Evolutionary conservation across 2,888 invertebrate species (phyloP), one percentile per base, ranked within the genome.

Genomic region (Polymixis flavicincta): DNA sequence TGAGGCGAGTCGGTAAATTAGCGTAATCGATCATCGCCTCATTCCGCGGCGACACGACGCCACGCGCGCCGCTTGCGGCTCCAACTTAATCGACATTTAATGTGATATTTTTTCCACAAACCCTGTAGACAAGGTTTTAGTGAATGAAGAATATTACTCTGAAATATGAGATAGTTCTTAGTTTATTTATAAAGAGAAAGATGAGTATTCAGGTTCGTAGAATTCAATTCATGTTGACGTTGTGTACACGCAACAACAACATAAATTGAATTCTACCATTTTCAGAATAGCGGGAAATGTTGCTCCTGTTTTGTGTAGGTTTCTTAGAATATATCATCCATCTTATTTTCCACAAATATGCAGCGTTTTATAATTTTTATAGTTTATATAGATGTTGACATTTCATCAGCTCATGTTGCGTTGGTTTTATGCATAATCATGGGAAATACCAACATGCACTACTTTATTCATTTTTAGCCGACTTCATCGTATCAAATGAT

Each of bases 1-100:
- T 95, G 94, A 95, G 95, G 95, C 95, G 86, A 92, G 94, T 90
- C 72, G 83, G 82, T 85, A 87, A 89, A 89, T 88, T 88, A 88
- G 84, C 57, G 79, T 77, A 80, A 84, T 87, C 86, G 82, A 86
- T 86, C 85, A 88, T 82, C 66, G 77, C 66, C 72, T 72, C 80
- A 83, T 75, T 82, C 75, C 68, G 66, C 71, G 74, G 55, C 64
- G 76, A 48, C 61, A 66, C 63, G 72, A 37, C 59, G 75, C 42
- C 32, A 48, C 22, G n/a, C 48, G 42, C 66, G 32, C 52, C 67
- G 68, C 67, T 82, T 63, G 83, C 63, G 60, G 73, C 76, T 64
- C 32, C 73, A 76, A 86, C 89, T 87, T 91, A 91, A 92, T 91
- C 89, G 90, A 91, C 88, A 89, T 90, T 90, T 90, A 90, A 90